Base-by-base conservation (phyloP, 2,113 vertebrate genomes). In the Desmodus rotundus region DNA sequence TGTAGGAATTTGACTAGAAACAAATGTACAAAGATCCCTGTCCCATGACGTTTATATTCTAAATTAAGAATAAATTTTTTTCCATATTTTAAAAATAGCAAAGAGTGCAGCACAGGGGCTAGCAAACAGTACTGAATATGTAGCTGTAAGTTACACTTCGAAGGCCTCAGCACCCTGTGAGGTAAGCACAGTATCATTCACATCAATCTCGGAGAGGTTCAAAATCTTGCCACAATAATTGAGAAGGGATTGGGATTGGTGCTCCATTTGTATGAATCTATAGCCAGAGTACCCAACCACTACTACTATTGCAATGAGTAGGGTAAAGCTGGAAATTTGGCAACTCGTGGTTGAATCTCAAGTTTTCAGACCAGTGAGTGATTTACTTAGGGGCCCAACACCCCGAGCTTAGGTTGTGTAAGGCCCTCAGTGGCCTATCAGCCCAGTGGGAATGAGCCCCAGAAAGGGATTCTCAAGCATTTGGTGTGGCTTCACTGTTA, bases 1-100 rank as follows among this genome's bases (percentile, higher is more conserved):
- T 61, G 28, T 92, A 87, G 73, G 61, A 63, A 84, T 83, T 83
- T 96, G 24, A 63, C 76, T 70, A 82, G 81, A 86, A 95, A 83
- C 52, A 77, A 86, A 63, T 28, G 10, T 43, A 36, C 58, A 81
- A 81, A 65, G 24, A 84, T 92, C 28, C 22, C 58, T 76, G 22
- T 81, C 56, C 73, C 5, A 16, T 70, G 68, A 81, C 90, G 43
- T 19, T 76, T 76, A 54, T 7, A 38, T 61, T 82, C 41, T 76
- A 73, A 91, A 58, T 76, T 94, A 11, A 67, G 58, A 72, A 87
- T 58, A 91, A 61, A 31, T 38, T 20, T 56, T 38, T 20, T 56
- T 78, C 52, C 36, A 92, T 14, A 28, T 36, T 70, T 89, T 20
- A 36, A 86, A 93, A 76, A 72, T 65, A 89, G 52, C 36, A 45